A percentile compares a stretch with the other conserved stretches of the same genome.
Conservation (phyloP, 2,113 vertebrate genomes). For the Phrynosoma blainvillii region DNA sequence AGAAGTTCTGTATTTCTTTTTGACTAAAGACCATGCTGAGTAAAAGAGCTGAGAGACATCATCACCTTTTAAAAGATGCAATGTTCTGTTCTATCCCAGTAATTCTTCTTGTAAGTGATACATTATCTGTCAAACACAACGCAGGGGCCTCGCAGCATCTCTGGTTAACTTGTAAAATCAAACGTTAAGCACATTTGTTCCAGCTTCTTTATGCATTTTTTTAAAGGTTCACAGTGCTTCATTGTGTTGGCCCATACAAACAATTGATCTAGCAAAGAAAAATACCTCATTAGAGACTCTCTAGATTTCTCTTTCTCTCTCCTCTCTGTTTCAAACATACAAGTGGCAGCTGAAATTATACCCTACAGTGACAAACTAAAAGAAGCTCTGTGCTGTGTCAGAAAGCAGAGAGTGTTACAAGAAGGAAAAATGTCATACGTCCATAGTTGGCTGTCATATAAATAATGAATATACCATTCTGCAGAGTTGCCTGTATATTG, state of each 20-base stretch:
- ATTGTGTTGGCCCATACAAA: constrained; percentile 14
- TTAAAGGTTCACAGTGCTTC: constrained; percentile 31
- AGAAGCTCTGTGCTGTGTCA: constrained; percentile 19
- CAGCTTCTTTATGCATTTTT: background rate
- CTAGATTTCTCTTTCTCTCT: background rate
- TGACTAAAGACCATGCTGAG: constrained; percentile 42
- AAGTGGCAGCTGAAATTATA: constrained; percentile 41
- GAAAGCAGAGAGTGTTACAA: constrained; percentile 14
- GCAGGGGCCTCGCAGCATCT: constrained; percentile 16
- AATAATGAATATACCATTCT: constrained; percentile 57
- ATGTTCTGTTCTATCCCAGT: constrained; percentile 42
- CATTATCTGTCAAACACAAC: constrained; percentile 37
- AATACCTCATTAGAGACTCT: constrained; percentile 35
- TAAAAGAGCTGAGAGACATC: constrained; percentile 3
- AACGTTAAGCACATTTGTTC: background rate
- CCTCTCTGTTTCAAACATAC: background rate
- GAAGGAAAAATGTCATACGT: background rate
- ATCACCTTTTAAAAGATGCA: constrained; percentile 7
- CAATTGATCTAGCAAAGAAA: constrained; percentile 20
- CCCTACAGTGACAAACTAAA: constrained; percentile 1
- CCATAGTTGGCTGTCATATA: constrained; percentile 52
- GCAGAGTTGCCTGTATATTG: background rate
- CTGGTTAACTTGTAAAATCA: background rate
- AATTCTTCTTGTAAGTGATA: constrained; percentile 43
- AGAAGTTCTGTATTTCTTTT: constrained; percentile 47